Base-by-base conservation (phyloP, 2,888 invertebrate species). In the Napeogenes sylphis region DNA sequence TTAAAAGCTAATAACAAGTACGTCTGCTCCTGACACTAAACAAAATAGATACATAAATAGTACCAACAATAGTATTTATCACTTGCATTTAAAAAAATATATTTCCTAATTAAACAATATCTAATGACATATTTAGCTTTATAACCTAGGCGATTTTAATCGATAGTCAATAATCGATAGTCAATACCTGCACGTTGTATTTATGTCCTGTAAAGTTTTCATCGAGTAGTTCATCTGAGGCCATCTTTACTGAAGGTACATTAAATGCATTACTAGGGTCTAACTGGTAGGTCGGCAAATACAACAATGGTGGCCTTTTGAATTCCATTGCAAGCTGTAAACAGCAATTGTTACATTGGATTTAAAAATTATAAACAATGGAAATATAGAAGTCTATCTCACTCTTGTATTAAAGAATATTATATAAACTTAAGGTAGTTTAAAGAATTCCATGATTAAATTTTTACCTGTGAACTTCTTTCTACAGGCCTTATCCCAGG, bases 251-350 rank as follows among this genome's bases (percentile, higher is more conserved):
- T 0, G 59, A 46, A 0, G 74, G 57, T 0, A 75, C 46, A 54
- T 84, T 69, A 56, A 86, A 87, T 42, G 21, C 70, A 0, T 64
- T 58, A 0, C 32, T 62, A 0, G 88, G 80, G 0, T 83, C 82
- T 59, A 88, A 59, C 65, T 88, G 90, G 64, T 83, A 90, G 0
- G 89, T 88, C 5, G 81, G 81, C 0, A 83, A 57, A 55, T 68
- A 87, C 0, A 80, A 0, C 45, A 86, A 42, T 0, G 73, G 72
- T 0, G 90, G 90, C 0, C 89, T 79, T 64, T 84, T 87, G 67
- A 78, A 89, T 64, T 89, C 90, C 0, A 83, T 68, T 0, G 77
- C 85, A 0, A 80, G 32, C 88, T 89, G 68, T 46, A 74, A 76
- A 21, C 63, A 45, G 14, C 47, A 58, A 10, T 42, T 10, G 3